A percentile compares a stretch with the other conserved stretches of the same genome.
phyloP scores from a whole-genome alignment of 2,113 vertebrate species.

The Myrmecophaga tridactyla region DNA sequence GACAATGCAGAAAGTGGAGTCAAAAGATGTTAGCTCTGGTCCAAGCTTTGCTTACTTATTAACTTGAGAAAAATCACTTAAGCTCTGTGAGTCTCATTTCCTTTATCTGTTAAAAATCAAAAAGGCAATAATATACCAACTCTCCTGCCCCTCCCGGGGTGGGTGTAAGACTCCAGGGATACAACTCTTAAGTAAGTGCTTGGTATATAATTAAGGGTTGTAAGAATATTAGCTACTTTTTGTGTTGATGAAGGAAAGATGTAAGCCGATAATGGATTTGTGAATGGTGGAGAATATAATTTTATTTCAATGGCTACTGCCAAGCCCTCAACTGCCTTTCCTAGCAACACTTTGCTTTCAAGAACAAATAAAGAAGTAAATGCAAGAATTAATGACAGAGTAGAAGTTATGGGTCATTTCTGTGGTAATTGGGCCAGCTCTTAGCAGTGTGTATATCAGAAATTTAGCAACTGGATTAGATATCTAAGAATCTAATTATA shows the following conservation, averaged over 20 bases:
- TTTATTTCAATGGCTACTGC: neutral
- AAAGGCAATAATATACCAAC: neutral
- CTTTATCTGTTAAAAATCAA: conserved; percentile 13
- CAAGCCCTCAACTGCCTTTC: neutral
- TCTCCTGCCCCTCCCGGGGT: neutral
- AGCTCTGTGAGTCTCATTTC: neutral
- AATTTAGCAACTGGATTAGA: conserved; percentile 4
- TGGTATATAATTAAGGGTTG: neutral
- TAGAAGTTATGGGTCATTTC: conserved; percentile 45
- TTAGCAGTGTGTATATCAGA: conserved; percentile 42
- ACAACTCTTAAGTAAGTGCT: neutral
- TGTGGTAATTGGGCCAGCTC: conserved; percentile 68
- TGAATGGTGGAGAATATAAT: neutral
- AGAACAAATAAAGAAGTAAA: conserved; percentile 52
- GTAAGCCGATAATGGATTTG: neutral
- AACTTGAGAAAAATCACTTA: neutral
- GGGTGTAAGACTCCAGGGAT: neutral
- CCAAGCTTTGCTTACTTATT: neutral
- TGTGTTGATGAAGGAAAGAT: neutral
- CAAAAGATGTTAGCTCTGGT: neutral
- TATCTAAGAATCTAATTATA: conserved; percentile 4
- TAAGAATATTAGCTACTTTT: neutral
- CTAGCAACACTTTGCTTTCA: neutral
- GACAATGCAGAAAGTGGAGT: neutral
- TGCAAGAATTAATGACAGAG: conserved; percentile 69